Evolutionary conservation across 2,888 invertebrate genomes (phyloP), one percentile per base, ranked within the genome.

Genomic region (Andrena bucephala): DNA sequence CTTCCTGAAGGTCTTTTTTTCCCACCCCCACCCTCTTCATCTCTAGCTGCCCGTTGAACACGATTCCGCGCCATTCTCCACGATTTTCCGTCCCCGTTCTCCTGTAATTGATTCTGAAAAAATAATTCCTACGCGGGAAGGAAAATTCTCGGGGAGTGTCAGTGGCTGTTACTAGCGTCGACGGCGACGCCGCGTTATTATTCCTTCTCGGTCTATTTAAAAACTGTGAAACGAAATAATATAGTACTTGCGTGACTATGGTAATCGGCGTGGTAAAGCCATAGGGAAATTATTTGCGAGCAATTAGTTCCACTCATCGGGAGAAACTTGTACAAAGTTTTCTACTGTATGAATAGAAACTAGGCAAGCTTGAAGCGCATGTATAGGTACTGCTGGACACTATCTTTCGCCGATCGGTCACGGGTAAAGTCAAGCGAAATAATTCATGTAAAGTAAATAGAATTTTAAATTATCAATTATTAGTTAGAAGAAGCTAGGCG

Each of bases 181-280:
- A 48, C 33, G n/a, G 27, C 20, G 27, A 31, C 6, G 71, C 8
- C 31, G 36, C 52, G 33, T 57, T 59, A 63, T 50, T 75, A 75
- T 16, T 65, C 57, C 50, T 63, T 60, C 36, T 27, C 54, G 78
- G 57, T 79, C 78, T 75, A 75, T 50, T 79, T 69, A 79, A 63
- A 27, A 20, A 8, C 24, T 29, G 52, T 33, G 65, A 42, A 63
- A 50, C 33, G 48, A 67, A 77, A 48, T 66, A 29, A 71, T 62
- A n/a, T 42, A 42, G 42, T 62, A 16, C 65, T 31, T 50, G 63
- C 13, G 48, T 20, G 13, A 24, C 42, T 36, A 54, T 16, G 2
- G 4, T 76, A 36, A 69, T 42, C 5, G 20, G 7, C 8, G 42
- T 2, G 24, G 48, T n/a, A 31, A 62, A 71, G 29, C 20, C 27